Base-by-base conservation (phyloP, 2,113 vertebrate genomes). In the Thalassarche chlororhynchos region DNA sequence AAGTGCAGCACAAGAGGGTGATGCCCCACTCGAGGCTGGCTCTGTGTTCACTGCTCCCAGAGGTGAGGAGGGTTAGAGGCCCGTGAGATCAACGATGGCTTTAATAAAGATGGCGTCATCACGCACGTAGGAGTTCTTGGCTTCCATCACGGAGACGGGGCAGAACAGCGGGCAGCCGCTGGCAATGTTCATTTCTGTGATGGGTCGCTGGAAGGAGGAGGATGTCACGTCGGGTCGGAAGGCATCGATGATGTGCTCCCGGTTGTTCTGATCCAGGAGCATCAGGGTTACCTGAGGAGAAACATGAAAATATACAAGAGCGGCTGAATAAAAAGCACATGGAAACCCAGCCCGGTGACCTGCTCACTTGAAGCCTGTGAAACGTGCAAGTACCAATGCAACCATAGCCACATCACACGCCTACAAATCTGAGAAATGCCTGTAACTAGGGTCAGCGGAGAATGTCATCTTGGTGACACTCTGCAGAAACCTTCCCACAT, bases 81-180 rank as follows among this genome's bases (percentile, higher is more conserved):
- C 99, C 0, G 99, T 99, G 76, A 99, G 98, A 94, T 99, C 99
- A 70, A 99, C 99, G 14, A 99, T 99, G 94, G 99, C 99, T 98
- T 99, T 99, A 97, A 99, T 99, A 97, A 99, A 99, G 90, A 99
- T 99, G 38, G 99, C 99, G 10, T 99, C 99, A 7, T 99, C 99
- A 4, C 99, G 98, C 76, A 99, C 98, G 42, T 99, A 99, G 7
- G 99, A 98, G 55, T 99, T 99, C 97, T 99, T 99, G 68, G 98
- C 96, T 7, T 99, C 99, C 98, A 99, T 98, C 92, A 99, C 98
- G 3, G 98, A 98, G 81, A 99, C 98, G 0, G 99, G 99, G 86
- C 99, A 99, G 98, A 99, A 99, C 44, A 99, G 99, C 0, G 99
- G 99, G 95, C 99, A 99, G 90, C 99, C 99, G 1, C 99, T 99